Conservation (phyloP, 2,888 invertebrate genomes). For the Petrolisthes manimaculis region DNA sequence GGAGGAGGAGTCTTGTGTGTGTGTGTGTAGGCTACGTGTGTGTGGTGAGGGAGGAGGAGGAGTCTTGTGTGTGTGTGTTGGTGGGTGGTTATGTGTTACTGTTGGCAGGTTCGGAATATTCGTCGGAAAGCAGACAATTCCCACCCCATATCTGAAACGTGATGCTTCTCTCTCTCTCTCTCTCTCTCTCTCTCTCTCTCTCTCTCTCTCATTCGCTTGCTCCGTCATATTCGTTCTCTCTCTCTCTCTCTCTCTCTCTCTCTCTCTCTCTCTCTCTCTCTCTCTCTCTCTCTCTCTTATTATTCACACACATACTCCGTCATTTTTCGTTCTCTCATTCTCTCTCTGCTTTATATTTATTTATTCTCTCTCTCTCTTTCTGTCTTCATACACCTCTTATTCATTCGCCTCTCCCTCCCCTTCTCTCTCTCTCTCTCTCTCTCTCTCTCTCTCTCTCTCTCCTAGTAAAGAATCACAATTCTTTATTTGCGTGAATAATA, state of each 20-base stretch:
- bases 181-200: neutral
- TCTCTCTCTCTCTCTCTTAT: neutral
- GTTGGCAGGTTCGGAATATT: slow-evolving; percentile 19
- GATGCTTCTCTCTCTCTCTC: slow-evolving; percentile 14
- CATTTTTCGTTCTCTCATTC: neutral
- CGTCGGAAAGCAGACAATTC: slow-evolving; percentile 60
- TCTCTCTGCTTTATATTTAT: neutral
- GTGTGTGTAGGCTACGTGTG: too few relatives aligned
- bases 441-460: neutral
- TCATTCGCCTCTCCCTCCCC: neutral
- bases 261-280: neutral
- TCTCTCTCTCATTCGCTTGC: neutral
- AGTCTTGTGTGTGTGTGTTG: too few relatives aligned
- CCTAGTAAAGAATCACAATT: neutral
- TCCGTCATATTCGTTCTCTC: neutral
- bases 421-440: neutral
- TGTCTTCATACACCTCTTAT: neutral
- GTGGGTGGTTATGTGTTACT: slow-evolving; percentile 27
- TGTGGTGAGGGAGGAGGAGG: too few relatives aligned
- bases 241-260: neutral
- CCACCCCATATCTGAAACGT: slow-evolving; percentile 45
- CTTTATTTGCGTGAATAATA: neutral
- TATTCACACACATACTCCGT: too few relatives aligned
- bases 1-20: too few relatives aligned
- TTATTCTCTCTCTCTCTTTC: neutral